Evolutionary conservation across 1,140 invertebrate genomes (phyloP), one percentile per base, ranked within the genome.

Genomic region (Zaprionus gabonicus): DNA sequence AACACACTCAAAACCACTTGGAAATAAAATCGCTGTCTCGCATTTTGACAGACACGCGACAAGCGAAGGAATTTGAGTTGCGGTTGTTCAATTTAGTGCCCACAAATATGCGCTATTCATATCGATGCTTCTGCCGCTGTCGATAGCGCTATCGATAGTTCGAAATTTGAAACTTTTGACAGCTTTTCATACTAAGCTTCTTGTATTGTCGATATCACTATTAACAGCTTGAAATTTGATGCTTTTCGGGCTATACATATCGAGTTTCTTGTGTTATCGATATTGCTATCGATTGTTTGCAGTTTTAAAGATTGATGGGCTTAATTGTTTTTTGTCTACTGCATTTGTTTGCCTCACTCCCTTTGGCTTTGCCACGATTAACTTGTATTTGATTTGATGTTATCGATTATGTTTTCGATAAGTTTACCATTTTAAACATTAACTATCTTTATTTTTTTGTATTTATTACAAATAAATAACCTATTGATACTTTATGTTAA

Each of bases 1-100:
- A 75, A 64, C 59, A 71, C 46, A 75, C 72, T 70, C 57, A 38
- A 63, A 74, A 41, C 36, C 49, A 49, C 71, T 74, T 62, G 56
- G 67, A 73, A 73, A 60, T 55, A 60, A 73, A 73, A 68, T 60
- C 60, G 56, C 31, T 55, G 31, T 56, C 36, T 57, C 27, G 25
- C 31, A 27, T 57, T 75, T 70, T 75, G 72, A 75, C 72, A 75
- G 67, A 27, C 72, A 70, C 38, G 56, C 68, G 66, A 63, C 72
- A 71, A 75, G 41, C 56, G 66, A 38, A 56, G 66, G 58, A 46
- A 57, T 74, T 62, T 31, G 28, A 63, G 38, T 56, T 51, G 15
- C 10, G n/a, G 27, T 28, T 57, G 27, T 28, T 57, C 38, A 51
- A 68, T 58, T 34, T 58, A 17, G 36, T 51, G 38, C 17, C 20